A percentile compares a stretch with the other conserved stretches of the same genome.
phyloP scores from a whole-genome alignment of 2,888 invertebrate species.

The Rhingia rostrata region DNA sequence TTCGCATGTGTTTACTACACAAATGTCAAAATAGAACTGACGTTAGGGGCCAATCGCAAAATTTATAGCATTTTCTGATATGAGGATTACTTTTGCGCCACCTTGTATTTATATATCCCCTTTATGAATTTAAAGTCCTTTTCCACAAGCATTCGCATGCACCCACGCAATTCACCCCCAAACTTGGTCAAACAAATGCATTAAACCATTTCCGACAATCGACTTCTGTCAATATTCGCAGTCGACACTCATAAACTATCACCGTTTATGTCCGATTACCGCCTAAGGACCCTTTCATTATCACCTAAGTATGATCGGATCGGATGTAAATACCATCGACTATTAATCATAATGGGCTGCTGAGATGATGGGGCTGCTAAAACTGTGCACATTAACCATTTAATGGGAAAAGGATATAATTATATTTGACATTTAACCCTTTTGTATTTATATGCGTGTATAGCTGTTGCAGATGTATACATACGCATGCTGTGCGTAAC shows the following conservation, averaged over 20 bases:
- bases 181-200: too few relatives aligned
- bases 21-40: too few relatives aligned
- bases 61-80: too few relatives aligned
- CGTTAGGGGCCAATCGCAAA: too few relatives aligned
- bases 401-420: slow-evolving; percentile 70
- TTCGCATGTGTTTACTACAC: too few relatives aligned
- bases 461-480: not conserved
- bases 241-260: slow-evolving; percentile 42
- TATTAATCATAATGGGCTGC: slow-evolving; percentile 54
- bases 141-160: too few relatives aligned
- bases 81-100: too few relatives aligned
- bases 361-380: slow-evolving; percentile 11
- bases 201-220: not conserved
- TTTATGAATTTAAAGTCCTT: too few relatives aligned
- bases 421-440: slow-evolving; percentile 73
- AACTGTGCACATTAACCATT: slow-evolving; percentile 62
- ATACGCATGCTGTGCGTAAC: not conserved
- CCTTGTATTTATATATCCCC: too few relatives aligned
- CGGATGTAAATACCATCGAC: slow-evolving; percentile 53
- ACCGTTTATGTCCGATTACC: slow-evolving; percentile 8
- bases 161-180: too few relatives aligned
- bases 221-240: slow-evolving; percentile 45
- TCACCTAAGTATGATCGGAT: slow-evolving; percentile 59
- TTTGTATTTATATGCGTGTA: slow-evolving; percentile 19
- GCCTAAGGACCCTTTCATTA: slow-evolving; percentile 54